phyloP scores from a whole-genome alignment of 2,888 invertebrate genomes.

The Sylvicola fuscatus region DNA sequence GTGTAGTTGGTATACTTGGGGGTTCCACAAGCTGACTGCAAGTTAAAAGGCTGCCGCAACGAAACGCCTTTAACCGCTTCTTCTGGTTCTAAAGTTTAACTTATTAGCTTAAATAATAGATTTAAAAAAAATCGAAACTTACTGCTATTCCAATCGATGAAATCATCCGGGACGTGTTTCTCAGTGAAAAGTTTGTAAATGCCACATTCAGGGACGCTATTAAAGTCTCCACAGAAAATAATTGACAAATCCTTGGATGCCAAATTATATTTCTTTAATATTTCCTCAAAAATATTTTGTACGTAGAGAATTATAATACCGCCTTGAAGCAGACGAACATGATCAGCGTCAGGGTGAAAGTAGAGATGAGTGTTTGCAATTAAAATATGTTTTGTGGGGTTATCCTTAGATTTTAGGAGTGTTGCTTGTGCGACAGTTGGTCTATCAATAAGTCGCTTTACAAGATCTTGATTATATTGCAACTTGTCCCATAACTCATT shows the following conservation, averaged over 20 bases:
- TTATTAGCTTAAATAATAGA: slow-evolving; percentile 2
- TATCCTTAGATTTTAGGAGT: slow-evolving; percentile 34
- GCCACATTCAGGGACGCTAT: slow-evolving; percentile 67
- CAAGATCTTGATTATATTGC: slow-evolving; percentile 32
- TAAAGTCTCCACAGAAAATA: slow-evolving; percentile 83
- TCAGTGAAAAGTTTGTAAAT: slow-evolving; percentile 58
- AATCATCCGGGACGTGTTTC: slow-evolving; percentile 38
- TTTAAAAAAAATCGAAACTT: slow-evolving; percentile 21
- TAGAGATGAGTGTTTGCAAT: slow-evolving; percentile 84
- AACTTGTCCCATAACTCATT: slow-evolving; percentile 37
- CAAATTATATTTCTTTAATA: slow-evolving; percentile 6
- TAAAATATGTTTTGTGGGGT: slow-evolving; percentile 32
- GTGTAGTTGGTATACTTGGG: slow-evolving; percentile 75
- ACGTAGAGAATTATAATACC: slow-evolving; percentile 52
- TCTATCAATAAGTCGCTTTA: slow-evolving; percentile 35
- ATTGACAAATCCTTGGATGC: slow-evolving; percentile 34
- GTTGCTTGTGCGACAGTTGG: slow-evolving; percentile 43
- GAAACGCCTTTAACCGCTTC: slow-evolving; percentile 42
- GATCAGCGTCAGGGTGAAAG: slow-evolving; percentile 80
- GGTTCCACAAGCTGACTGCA: slow-evolving; percentile 66
- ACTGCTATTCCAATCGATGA: slow-evolving; percentile 63
- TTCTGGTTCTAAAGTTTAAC: slow-evolving; percentile 29
- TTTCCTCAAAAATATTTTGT: slow-evolving; percentile 29
- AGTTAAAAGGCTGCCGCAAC: slow-evolving; percentile 38
- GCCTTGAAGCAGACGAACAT: slow-evolving; percentile 71